Conservation (phyloP, 2,113 vertebrate genomes). For the Murina feae region DNA sequence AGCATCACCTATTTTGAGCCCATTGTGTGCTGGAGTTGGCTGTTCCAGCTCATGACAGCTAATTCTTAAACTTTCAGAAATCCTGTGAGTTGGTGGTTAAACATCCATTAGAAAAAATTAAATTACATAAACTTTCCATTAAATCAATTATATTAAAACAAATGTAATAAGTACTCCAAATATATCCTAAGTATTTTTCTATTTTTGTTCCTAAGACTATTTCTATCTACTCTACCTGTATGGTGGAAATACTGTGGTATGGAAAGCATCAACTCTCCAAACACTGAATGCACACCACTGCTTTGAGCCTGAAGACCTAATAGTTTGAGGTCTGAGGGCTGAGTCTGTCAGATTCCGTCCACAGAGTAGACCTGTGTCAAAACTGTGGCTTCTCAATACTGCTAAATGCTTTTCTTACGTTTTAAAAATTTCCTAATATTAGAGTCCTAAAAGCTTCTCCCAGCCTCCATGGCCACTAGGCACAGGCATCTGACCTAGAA, state of each 20-base stretch:
- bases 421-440: not conserved
- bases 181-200: not conserved
- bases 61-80: constrained; percentile 11
- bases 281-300: not conserved
- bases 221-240: not conserved
- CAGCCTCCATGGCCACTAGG: not conserved
- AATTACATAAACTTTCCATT: not conserved
- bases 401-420: not conserved
- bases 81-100: not conserved
- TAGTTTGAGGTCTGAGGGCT: not conserved
- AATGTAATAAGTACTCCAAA: not conserved
- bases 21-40: not conserved
- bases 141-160: constrained; percentile 17
- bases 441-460: not conserved
- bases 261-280: not conserved
- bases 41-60: not conserved
- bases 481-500: not conserved
- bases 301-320: not conserved
- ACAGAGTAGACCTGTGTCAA: not conserved
- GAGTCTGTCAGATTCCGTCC: not conserved
- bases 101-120: constrained; percentile 14
- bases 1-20: not conserved
- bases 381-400: not conserved
- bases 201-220: not conserved
- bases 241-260: not conserved